Evolutionary conservation across 1,140 invertebrate species (phyloP).

Genomic region (Danaus plexippus): DNA sequence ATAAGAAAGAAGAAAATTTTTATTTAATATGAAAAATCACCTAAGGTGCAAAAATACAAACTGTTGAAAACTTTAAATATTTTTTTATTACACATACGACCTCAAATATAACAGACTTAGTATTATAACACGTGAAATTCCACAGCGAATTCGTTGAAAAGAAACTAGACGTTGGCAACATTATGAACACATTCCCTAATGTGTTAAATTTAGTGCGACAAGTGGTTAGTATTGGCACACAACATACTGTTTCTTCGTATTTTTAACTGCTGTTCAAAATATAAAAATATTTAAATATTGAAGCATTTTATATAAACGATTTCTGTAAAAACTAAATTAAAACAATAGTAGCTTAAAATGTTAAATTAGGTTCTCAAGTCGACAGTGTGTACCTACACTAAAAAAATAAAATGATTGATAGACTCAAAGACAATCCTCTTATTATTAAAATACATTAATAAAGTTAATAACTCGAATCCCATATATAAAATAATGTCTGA

Average conservation of each 20-base stretch:
- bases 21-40: slow-evolving; percentile 67
- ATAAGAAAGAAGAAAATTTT: slow-evolving; percentile 65
- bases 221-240: slow-evolving; percentile 18
- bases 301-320: neutral
- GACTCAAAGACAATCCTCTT: too few species aligned
- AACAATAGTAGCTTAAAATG: neutral
- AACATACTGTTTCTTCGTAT: slow-evolving; percentile 19
- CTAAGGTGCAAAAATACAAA: slow-evolving; percentile 70
- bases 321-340: slow-evolving; percentile 7
- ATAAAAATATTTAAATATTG: too few species aligned
- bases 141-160: slow-evolving; percentile 17
- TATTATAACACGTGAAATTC: slow-evolving; percentile 14
- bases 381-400: too few species aligned
- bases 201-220: slow-evolving; percentile 30
- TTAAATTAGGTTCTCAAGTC: too few species aligned
- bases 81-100: slow-evolving; percentile 28
- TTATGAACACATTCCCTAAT: slow-evolving; percentile 17
- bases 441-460: too few species aligned
- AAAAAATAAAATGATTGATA: too few species aligned
- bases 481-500: too few species aligned
- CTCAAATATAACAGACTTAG: neutral
- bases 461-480: too few species aligned
- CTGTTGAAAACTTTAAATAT: slow-evolving; percentile 63
- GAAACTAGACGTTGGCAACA: slow-evolving; percentile 21
- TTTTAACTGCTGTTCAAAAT: slow-evolving; percentile 12